These are phyloP conservation scores for Philereme transversata DNA, from an alignment of 2,888 invertebrate species.

Conservation along the genomic window DNA sequence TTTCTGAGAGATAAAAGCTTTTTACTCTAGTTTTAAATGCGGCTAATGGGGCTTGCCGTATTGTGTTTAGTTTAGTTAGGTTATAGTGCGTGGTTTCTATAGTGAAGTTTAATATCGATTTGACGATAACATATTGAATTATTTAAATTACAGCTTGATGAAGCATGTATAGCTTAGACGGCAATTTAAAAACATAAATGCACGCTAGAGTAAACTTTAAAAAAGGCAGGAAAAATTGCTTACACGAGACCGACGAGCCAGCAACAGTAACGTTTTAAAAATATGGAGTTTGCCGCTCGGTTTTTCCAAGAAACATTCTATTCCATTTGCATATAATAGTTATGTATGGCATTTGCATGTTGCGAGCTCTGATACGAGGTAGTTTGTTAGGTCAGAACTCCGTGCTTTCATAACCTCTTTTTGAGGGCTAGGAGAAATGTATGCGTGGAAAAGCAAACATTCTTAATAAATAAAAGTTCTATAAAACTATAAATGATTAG, in stretches of 20 bases:
- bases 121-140: too few relatives aligned
- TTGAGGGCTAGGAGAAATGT: background rate
- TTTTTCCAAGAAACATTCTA: conserved; percentile 13
- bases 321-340: conserved; percentile 14
- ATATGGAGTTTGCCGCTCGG: conserved; percentile 7
- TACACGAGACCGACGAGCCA: conserved; percentile 10
- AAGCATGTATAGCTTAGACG: too few relatives aligned
- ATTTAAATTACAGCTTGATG: too few relatives aligned
- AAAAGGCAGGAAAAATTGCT: background rate
- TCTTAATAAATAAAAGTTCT: too few relatives aligned
- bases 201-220: background rate
- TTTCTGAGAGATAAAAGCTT: too few relatives aligned
- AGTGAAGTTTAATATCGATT: too few relatives aligned
- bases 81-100: too few relatives aligned
- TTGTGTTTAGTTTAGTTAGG: too few relatives aligned
- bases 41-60: too few relatives aligned
- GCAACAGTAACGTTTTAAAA: conserved; percentile 11
- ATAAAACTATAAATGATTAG: too few relatives aligned
- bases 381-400: background rate
- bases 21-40: too few relatives aligned
- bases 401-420: conserved; percentile 1
- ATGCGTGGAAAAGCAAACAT: background rate
- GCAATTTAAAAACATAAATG: background rate
- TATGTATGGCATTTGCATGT: conserved; percentile 13
- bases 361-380: background rate